Evolutionary conservation across 2,797 vertebrate species (phyloP).

Genomic region (Percopsis omiscomaycus): DNA sequence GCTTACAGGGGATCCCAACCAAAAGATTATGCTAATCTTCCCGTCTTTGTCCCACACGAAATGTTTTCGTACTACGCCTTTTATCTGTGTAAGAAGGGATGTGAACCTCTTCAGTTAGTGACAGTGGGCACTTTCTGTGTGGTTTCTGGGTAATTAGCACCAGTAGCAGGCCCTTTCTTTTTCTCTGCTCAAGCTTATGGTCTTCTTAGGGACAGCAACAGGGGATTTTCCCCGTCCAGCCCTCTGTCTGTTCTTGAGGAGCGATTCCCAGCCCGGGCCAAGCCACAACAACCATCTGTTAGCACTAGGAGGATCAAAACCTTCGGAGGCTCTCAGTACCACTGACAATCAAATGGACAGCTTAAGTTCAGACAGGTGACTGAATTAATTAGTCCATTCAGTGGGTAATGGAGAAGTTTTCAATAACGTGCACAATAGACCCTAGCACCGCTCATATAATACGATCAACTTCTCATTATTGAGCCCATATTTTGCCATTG

Average conservation of each 20-base stretch:
- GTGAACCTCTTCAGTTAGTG: conserved; percentile 99
- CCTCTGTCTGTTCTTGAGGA: conserved; percentile 86
- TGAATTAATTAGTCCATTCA: conserved; percentile 75
- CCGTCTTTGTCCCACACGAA: conserved; percentile 94
- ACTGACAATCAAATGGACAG: conserved; percentile 82
- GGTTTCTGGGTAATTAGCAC: conserved; percentile 99
- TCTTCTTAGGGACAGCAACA: conserved; percentile 96
- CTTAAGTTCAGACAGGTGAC: conserved; percentile 85
- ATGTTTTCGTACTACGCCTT: conserved; percentile 99
- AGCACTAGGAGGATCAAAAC: conserved; percentile 89
- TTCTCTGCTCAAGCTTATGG: conserved; percentile 99
- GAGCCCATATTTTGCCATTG: neutral
- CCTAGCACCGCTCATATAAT: conserved; percentile 56
- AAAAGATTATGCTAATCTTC: conserved; percentile 99
- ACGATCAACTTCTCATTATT: conserved; percentile 40
- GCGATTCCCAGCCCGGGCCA: conserved; percentile 82
- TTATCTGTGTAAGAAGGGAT: conserved; percentile 99
- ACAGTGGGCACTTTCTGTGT: conserved; percentile 99
- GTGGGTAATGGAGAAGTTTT: conserved; percentile 49
- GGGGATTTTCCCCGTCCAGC: conserved; percentile 85
- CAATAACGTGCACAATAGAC: conserved; percentile 57
- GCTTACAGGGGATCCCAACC: conserved; percentile 97
- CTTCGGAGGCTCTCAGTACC: conserved; percentile 78
- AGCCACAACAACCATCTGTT: conserved; percentile 96
- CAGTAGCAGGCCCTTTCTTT: conserved; percentile 97